Evolutionary conservation across 1,140 invertebrate genomes (phyloP).

Genomic region (Drosophila pruinosa): DNA sequence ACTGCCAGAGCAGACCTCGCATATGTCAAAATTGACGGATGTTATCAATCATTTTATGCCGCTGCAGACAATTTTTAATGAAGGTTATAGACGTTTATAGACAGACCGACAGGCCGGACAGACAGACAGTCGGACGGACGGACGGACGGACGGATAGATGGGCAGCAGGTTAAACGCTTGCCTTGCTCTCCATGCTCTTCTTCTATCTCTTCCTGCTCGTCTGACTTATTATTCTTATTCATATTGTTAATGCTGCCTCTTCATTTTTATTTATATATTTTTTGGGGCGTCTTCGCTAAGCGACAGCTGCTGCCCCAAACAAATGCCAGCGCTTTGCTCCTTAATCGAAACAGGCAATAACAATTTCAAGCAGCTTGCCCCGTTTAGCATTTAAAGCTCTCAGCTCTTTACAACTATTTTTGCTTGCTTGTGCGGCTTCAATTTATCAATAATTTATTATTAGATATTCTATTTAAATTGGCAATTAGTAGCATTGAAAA

Average conservation of each 20-base stretch:
- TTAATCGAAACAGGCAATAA: background rate
- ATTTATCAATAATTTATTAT: too few species aligned
- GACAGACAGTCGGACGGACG: constrained; percentile 1
- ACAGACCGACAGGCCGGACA: constrained; percentile 36
- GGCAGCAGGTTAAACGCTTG: constrained; percentile 35
- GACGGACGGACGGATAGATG: background rate
- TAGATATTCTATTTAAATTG: too few species aligned
- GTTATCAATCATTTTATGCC: constrained; percentile 81
- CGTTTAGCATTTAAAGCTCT: too few species aligned
- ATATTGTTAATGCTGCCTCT: background rate
- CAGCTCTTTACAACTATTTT: too few species aligned
- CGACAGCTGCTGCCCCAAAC: constrained; percentile 8
- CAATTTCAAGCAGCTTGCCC: background rate
- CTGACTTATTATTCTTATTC: background rate
- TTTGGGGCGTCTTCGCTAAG: constrained; percentile 7
- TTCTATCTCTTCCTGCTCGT: background rate
- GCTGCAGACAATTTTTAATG: constrained; percentile 80
- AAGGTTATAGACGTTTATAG: constrained; percentile 79
- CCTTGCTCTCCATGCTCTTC: background rate
- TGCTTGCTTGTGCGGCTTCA: too few species aligned
- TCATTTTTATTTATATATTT: background rate
- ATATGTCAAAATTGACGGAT: constrained; percentile 82
- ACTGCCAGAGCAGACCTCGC: constrained; percentile 50
- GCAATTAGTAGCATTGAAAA: background rate
- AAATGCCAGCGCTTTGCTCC: background rate